Conservation (phyloP, 2,888 invertebrate genomes). For the Tanytarsus gracilentus region DNA sequence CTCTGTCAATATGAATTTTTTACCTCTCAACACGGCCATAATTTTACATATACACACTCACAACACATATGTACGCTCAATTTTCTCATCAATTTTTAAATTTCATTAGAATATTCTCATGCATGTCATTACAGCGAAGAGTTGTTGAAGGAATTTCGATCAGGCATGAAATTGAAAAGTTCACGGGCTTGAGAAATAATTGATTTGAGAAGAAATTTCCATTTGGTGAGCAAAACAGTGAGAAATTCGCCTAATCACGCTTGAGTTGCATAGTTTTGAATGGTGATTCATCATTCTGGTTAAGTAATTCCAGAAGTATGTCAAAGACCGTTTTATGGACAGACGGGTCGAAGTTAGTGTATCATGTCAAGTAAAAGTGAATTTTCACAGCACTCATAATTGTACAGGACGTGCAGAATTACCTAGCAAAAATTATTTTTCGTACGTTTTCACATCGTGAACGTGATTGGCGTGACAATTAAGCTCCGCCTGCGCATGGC, state of each 20-base stretch:
- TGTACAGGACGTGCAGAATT: conserved; percentile 25
- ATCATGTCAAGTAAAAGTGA: conserved; percentile 17
- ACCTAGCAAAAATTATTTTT: conserved; percentile 24
- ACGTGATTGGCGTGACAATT: conserved; percentile 29
- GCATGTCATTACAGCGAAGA: too few relatives aligned
- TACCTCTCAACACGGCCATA: too few relatives aligned
- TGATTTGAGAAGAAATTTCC: conserved; percentile 17
- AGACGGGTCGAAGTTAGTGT: not conserved
- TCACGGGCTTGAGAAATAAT: conserved; percentile 15
- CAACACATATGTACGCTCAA: too few relatives aligned
- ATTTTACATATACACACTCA: too few relatives aligned
- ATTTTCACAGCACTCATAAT: conserved; percentile 13
- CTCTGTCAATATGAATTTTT: too few relatives aligned
- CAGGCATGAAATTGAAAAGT: conserved; percentile 28
- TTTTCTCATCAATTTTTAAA: too few relatives aligned
- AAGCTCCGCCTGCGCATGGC: conserved; percentile 23
- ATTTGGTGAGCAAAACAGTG: conserved; percentile 12
- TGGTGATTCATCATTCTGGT: too few relatives aligned
- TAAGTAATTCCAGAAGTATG: too few relatives aligned
- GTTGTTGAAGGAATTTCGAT: conserved; percentile 21
- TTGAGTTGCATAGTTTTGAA: not conserved
- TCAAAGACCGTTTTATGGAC: conserved; percentile 4
- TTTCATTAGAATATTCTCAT: too few relatives aligned
- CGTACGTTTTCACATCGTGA: conserved; percentile 22
- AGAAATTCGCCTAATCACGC: too few relatives aligned